phyloP scores from a whole-genome alignment of 2,888 invertebrate genomes.

The Tanytarsus gracilentus region DNA sequence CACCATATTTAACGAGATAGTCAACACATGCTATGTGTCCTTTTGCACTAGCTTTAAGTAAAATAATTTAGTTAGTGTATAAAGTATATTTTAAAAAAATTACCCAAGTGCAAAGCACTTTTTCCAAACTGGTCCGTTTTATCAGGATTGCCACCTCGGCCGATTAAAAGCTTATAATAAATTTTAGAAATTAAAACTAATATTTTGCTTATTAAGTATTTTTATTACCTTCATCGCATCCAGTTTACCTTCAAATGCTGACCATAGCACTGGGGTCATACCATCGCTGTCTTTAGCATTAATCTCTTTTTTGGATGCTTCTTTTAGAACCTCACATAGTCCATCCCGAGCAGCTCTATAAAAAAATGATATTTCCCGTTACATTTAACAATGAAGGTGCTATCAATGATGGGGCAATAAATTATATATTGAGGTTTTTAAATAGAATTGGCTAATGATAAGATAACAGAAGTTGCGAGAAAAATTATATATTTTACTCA shows the following conservation, averaged over 20 bases:
- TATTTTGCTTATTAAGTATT: no score
- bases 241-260: conserved; percentile 85
- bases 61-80: no score
- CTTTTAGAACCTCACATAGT: conserved; percentile 72
- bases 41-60: conserved; percentile 76
- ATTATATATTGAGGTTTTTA: no score
- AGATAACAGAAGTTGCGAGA: conserved; percentile 19
- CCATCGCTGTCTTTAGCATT: conserved; percentile 89
- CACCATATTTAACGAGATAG: conserved; percentile 88
- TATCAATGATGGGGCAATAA: neutral
- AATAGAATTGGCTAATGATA: neutral
- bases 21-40: conserved; percentile 88
- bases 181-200: no score
- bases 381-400: neutral
- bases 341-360: conserved; percentile 88
- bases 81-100: no score
- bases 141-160: conserved; percentile 80
- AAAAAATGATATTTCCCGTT: conserved; percentile 35
- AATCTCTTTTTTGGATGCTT: conserved; percentile 82
- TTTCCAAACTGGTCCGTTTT: conserved; percentile 90
- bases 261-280: conserved; percentile 93
- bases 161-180: neutral
- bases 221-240: no score
- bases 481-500: neutral
- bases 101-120: conserved; percentile 82